These are phyloP conservation scores for Cantharis rufa DNA, from an alignment of 2,888 invertebrate species.

Conservation along the genomic window DNA sequence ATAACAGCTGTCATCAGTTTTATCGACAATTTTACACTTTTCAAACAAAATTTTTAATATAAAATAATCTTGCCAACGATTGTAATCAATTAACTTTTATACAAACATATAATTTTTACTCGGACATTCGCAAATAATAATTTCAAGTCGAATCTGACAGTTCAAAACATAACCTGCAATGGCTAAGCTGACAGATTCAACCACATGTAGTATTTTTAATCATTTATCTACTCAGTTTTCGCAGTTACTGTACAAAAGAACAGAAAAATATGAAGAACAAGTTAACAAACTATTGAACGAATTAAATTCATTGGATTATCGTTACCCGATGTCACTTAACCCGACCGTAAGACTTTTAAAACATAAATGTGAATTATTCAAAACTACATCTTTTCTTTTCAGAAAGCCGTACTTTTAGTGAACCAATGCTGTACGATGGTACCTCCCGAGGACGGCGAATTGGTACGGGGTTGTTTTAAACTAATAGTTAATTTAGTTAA, in stretches of 20 bases:
- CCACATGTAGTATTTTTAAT: conserved; percentile 42
- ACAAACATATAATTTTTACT: neutral
- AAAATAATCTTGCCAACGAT: neutral
- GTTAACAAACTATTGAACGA: conserved; percentile 64
- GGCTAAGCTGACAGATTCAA: conserved; percentile 32
- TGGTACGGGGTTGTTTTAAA: conserved; percentile 64
- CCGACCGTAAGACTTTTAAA: conserved; percentile 43
- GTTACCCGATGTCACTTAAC: conserved; percentile 48
- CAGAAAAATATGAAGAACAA: conserved; percentile 55
- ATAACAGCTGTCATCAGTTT: conserved; percentile 38
- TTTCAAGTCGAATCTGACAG: neutral
- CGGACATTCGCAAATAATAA: neutral
- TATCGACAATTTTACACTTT: neutral
- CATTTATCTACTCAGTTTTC: conserved; percentile 48
- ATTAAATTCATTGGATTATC: conserved; percentile 66
- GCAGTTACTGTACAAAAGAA: conserved; percentile 45
- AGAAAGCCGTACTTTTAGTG: conserved; percentile 52
- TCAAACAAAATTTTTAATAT: neutral
- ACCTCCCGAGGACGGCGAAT: conserved; percentile 58
- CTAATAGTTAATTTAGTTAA: conserved; percentile 61
- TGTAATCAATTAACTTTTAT: neutral
- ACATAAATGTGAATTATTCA: conserved; percentile 4
- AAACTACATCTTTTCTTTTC: conserved; percentile 31
- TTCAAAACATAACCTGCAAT: conserved; percentile 1
- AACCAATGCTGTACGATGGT: conserved; percentile 51